These are phyloP conservation scores for Regulus satrapa DNA, from an alignment of 2,113 vertebrate genomes.

Conservation along the genomic window DNA sequence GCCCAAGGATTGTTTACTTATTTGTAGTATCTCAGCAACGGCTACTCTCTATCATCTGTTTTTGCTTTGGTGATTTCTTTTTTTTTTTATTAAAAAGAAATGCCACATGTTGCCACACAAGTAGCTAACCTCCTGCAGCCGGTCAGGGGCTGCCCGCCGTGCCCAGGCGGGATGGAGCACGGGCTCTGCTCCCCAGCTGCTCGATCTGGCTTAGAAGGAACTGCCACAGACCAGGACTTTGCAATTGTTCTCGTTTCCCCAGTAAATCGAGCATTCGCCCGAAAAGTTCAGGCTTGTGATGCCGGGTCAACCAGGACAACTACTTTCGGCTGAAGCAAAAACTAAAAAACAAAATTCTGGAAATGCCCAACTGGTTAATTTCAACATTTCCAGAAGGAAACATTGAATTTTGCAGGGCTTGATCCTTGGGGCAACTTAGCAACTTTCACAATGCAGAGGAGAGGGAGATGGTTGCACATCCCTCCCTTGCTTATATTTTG, in stretches of 20 bases:
- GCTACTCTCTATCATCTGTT: constrained; percentile 74
- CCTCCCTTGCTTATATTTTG: not conserved
- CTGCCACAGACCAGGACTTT: not conserved
- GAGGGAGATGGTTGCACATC: not conserved
- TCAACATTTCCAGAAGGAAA: constrained; percentile 12
- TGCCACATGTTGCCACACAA: constrained; percentile 73
- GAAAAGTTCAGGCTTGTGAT: not conserved
- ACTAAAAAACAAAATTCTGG: not conserved
- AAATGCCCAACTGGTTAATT: not conserved
- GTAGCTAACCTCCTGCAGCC: constrained; percentile 58
- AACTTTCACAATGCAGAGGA: not conserved
- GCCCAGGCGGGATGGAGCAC: not conserved
- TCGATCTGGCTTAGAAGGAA: not conserved
- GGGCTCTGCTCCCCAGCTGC: constrained; percentile 26
- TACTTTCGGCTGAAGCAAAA: not conserved
- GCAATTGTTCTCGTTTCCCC: not conserved
- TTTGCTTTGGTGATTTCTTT: constrained; percentile 71
- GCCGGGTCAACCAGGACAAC: not conserved
- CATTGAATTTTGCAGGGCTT: not conserved
- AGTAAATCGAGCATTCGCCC: fast-evolving
- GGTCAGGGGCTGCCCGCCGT: constrained; percentile 30
- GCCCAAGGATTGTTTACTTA: constrained; percentile 66
- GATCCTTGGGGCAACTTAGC: not conserved
- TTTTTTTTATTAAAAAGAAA: constrained; percentile 73
- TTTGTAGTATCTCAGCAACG: constrained; percentile 71